Evolutionary conservation across 2,888 invertebrate genomes (phyloP), one percentile per base, ranked within the genome.

Genomic region (Octonoba sinensis): DNA sequence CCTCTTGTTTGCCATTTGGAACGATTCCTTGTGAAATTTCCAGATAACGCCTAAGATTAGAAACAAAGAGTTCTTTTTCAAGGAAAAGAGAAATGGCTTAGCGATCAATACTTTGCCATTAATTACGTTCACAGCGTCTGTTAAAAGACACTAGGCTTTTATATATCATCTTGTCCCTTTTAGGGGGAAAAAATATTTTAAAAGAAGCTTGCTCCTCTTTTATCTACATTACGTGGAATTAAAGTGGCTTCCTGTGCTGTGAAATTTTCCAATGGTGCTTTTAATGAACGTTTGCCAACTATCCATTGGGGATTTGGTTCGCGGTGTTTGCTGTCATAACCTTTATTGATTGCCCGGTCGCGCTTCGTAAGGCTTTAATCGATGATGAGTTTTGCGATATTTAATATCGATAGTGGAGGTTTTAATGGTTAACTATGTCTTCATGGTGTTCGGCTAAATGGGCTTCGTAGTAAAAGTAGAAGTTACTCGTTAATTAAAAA

Each of bases 31-130:
- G n/a, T n/a, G 16, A 54, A 54, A 20, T 54, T 18, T 62, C 44
- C 62, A 72, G 62, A 62, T 62, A 72, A 62, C 62, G 62, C 72
- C 54, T 66, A 49, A 46, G 54, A 72, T 60, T 72, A 72, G 36
- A 72, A n/a, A 72, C 71, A 51, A 72, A 59, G 60, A 51, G 24
- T 20, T 62, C 51, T 62, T 64, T 54, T 72, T 47, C 59, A n/a
- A 6, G 36, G 36, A 8, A 36, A 49, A 62, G 59, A 36, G 36
- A 72, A 72, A 72, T 62, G 51, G 62, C 71, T 18, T 36, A 72
- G 24, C 36, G 49, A 73, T 73, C 73, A 65, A 73, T 73, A 65
- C 62, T 44, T 20, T 64, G 22, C 56, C 73, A 54, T 65, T 65
- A 73, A 65, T 73, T 65, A 73, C 65, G 54, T 24, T 56, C 24